phyloP scores from a whole-genome alignment of 2,888 invertebrate genomes.

The Drosophila aldrichi region DNA sequence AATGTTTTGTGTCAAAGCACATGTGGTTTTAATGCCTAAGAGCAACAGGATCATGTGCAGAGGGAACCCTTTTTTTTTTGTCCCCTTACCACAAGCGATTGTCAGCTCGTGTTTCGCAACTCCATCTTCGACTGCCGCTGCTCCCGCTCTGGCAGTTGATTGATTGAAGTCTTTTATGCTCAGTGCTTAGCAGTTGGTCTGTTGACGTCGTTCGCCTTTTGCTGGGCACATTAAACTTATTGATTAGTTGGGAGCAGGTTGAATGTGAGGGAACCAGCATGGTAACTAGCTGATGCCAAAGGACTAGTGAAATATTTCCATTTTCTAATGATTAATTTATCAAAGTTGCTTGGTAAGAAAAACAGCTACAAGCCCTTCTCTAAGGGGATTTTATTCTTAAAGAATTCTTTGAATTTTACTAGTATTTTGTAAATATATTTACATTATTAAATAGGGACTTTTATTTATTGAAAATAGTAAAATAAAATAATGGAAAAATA shows the following conservation, averaged over 20 bases:
- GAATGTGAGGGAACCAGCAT: background rate
- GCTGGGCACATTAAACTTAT: constrained; percentile 53
- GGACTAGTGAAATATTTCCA: constrained; percentile 49
- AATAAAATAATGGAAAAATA: no score
- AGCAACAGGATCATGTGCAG: constrained; percentile 18
- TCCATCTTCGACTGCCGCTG: constrained; percentile 19
- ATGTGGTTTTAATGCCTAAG: constrained; percentile 70
- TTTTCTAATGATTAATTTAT: constrained; percentile 67
- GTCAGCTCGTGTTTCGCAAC: constrained; percentile 23
- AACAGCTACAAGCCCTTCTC: background rate
- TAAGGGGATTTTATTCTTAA: background rate
- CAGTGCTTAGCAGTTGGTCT: constrained; percentile 41
- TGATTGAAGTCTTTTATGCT: constrained; percentile 67
- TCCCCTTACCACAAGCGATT: constrained; percentile 34
- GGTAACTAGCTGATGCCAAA: constrained; percentile 8
- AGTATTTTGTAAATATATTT: no score
- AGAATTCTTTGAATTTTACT: background rate
- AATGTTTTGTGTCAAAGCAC: constrained; percentile 65
- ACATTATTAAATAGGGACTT: no score
- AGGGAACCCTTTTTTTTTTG: constrained; percentile 49
- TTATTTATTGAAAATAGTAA: no score
- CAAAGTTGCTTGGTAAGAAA: constrained; percentile 1
- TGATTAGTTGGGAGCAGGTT: constrained; percentile 34
- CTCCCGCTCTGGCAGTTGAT: constrained; percentile 64
- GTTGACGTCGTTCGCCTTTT: constrained; percentile 40